A percentile compares a stretch with the other conserved stretches of the same genome.
These are phyloP conservation scores for Phyto melanocephala DNA, from an alignment of 2,888 invertebrate genomes.

Conservation along the genomic window DNA sequence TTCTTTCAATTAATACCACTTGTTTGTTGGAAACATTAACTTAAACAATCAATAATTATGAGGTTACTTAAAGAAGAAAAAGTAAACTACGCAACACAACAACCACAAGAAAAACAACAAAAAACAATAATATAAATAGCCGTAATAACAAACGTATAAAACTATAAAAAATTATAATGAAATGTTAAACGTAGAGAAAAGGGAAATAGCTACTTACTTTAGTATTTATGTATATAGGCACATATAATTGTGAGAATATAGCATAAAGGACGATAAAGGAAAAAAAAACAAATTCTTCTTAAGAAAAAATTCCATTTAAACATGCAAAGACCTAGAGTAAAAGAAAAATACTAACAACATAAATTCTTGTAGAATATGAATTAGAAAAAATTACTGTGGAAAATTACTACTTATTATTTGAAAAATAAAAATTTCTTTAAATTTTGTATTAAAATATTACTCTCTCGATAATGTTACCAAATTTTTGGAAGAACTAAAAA, in stretches of 20 bases:
- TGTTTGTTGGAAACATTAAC: slow-evolving; percentile 35
- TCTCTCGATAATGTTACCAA: no score
- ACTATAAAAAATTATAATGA: slow-evolving; percentile 35
- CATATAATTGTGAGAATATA: neutral
- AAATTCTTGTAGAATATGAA: slow-evolving; percentile 14
- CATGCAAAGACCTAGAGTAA: slow-evolving; percentile 51
- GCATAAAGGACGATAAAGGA: neutral
- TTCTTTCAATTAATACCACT: slow-evolving; percentile 47
- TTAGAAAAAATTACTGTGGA: no score
- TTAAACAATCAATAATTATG: slow-evolving; percentile 59
- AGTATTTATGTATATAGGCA: neutral
- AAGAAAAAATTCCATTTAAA: slow-evolving; percentile 41
- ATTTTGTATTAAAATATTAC: no score
- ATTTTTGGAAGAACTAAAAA: no score
- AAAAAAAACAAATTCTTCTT: neutral
- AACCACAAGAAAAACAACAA: neutral
- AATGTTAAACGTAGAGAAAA: slow-evolving; percentile 17
- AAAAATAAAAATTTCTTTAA: no score
- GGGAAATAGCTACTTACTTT: slow-evolving; percentile 43
- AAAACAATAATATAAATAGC: neutral
- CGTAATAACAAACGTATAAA: slow-evolving; percentile 13
- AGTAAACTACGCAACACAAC: neutral
- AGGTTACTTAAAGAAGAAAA: neutral
- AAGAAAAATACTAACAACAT: neutral
- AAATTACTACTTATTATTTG: no score